Conservation (phyloP, 2,888 invertebrate species). For the Dryomyza anilis region DNA sequence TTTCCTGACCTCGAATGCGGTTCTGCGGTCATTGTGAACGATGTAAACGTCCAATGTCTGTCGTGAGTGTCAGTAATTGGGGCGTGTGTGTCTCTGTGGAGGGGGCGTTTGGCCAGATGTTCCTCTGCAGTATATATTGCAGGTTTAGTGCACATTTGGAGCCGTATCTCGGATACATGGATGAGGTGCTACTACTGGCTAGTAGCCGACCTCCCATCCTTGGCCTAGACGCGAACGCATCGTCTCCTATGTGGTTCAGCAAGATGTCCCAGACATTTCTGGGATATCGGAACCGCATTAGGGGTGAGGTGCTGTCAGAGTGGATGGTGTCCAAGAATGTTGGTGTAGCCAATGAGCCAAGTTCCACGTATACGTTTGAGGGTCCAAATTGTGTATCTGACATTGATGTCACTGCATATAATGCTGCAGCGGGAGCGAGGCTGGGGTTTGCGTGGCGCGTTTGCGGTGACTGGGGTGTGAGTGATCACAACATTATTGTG, state of each 20-base stretch:
- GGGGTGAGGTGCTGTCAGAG: no score
- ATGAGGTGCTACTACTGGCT: slow-evolving; percentile 18
- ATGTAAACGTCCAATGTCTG: background rate
- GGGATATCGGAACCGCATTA: slow-evolving; percentile 16
- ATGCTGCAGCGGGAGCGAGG: no score
- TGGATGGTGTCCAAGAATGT: background rate
- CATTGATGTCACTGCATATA: background rate
- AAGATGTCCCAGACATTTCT: slow-evolving; percentile 6
- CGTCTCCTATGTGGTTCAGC: slow-evolving; percentile 21
- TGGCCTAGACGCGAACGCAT: slow-evolving; percentile 17
- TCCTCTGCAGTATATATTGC: background rate
- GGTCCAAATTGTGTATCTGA: background rate
- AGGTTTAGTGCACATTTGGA: background rate
- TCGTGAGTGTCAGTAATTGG: background rate
- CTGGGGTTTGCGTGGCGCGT: background rate
- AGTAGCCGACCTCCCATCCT: background rate
- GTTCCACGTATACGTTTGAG: background rate
- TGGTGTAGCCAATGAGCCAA: background rate
- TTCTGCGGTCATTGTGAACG: slow-evolving; percentile 10
- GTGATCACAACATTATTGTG: slow-evolving; percentile 4
- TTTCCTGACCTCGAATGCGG: background rate
- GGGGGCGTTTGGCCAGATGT: background rate
- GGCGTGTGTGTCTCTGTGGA: background rate
- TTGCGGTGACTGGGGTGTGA: no score
- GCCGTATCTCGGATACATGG: slow-evolving; percentile 7